A percentile compares a stretch with the other conserved stretches of the same genome.
phyloP scores from a whole-genome alignment of 2,888 invertebrate genomes.

The Dicyrtomina minuta region DNA sequence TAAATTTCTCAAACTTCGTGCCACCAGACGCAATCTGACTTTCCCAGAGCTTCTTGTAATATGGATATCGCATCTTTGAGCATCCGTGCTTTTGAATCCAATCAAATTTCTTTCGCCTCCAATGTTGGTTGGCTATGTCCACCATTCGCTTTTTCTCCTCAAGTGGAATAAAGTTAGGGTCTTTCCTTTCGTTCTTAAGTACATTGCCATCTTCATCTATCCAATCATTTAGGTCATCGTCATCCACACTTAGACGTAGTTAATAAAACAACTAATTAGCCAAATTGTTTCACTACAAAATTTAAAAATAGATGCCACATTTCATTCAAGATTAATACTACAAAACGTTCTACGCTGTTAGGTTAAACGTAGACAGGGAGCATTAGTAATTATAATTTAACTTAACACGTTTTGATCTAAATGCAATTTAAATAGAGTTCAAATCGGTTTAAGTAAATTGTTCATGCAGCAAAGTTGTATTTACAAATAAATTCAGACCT shows the following conservation, averaged over 20 bases:
- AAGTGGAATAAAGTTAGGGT: neutral
- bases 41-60: neutral
- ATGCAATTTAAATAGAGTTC: too few relatives aligned
- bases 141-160: neutral
- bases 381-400: too few relatives aligned
- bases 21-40: neutral
- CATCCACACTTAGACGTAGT: neutral
- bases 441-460: too few relatives aligned
- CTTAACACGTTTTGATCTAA: too few relatives aligned
- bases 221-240: neutral
- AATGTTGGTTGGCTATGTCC: neutral
- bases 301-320: too few relatives aligned
- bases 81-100: neutral
- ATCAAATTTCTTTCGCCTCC: neutral
- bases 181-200: neutral
- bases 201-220: neutral
- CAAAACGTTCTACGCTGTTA: too few relatives aligned
- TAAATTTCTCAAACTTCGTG: neutral
- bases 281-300: too few relatives aligned
- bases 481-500: too few relatives aligned
- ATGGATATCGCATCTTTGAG: neutral
- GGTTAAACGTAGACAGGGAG: too few relatives aligned
- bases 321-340: too few relatives aligned
- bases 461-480: too few relatives aligned
- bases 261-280: too few relatives aligned